Evolutionary conservation across 2,888 invertebrate species (phyloP).

Genomic region (Philonicus albiceps): DNA sequence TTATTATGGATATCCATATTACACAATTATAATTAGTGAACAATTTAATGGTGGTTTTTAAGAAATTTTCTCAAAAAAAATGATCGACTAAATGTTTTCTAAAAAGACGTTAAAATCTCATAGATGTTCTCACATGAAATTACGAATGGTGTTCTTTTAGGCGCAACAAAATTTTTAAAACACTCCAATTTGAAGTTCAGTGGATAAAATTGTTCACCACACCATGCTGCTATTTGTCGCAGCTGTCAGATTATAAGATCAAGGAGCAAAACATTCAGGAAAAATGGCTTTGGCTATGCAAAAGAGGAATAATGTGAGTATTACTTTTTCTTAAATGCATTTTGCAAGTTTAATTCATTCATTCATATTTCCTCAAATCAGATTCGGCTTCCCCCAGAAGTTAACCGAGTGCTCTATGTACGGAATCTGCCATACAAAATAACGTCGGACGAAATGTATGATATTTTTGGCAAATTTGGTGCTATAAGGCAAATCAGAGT

Average conservation of each 20-base stretch:
- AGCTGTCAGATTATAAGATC: not conserved
- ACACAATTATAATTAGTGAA: no score
- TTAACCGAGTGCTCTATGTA: conserved; percentile 95
- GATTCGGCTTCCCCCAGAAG: conserved; percentile 98
- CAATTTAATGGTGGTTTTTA: no score
- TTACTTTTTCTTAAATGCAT: conserved; percentile 30
- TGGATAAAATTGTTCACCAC: not conserved
- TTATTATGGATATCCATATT: no score
- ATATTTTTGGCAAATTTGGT: conserved; percentile 99
- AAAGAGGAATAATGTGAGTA: conserved; percentile 77
- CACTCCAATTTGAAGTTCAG: not conserved
- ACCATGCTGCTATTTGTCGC: not conserved
- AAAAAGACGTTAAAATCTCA: no score
- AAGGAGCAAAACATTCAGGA: not conserved
- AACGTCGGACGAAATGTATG: conserved; percentile 99
- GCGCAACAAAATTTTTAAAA: not conserved
- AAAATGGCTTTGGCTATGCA: conserved; percentile 76
- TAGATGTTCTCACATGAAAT: no score
- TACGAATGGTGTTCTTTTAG: no score
- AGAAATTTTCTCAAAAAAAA: no score
- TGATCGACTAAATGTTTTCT: no score
- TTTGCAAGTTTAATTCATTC: conserved; percentile 44
- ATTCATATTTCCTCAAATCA: conserved; percentile 64
- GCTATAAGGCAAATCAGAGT: conserved; percentile 98
- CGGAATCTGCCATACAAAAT: conserved; percentile 99